Percentiles rank a stretch among this genome's conserved stretches.
phyloP scores from a whole-genome alignment of 2,797 vertebrate species.

The Acanthiza pusilla region DNA sequence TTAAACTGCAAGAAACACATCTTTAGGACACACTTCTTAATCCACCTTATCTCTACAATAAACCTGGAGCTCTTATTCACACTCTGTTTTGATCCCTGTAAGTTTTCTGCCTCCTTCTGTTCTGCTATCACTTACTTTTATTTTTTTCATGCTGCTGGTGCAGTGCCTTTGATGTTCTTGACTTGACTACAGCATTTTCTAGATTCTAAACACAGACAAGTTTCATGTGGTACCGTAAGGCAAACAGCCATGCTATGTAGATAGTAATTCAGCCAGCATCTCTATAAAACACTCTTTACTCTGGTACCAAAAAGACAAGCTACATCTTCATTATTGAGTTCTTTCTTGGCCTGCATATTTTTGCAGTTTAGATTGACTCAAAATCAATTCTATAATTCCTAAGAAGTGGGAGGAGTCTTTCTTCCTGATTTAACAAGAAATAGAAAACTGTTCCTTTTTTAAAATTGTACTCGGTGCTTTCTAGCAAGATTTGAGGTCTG shows the following conservation, averaged over 20 bases:
- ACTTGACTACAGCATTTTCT: neutral
- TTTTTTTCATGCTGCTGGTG: neutral
- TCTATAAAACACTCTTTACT: neutral
- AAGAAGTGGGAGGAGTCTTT: neutral
- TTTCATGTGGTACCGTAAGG: neutral
- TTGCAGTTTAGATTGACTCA: neutral
- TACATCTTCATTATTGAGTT: neutral
- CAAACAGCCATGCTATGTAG: neutral
- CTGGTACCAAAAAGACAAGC: neutral
- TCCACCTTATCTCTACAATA: neutral
- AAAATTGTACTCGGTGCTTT: neutral
- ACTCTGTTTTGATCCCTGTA: neutral
- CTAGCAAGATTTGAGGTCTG: neutral
- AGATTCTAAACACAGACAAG: neutral
- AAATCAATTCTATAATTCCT: neutral
- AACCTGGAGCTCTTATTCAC: neutral
- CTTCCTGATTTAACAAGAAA: neutral
- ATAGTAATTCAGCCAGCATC: neutral
- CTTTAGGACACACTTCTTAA: neutral
- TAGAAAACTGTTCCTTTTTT: neutral
- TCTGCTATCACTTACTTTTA: neutral
- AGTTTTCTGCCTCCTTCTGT: neutral
- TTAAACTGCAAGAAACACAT: neutral
- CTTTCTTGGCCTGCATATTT: neutral
- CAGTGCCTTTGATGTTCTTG: neutral